Conservation (phyloP, 1,140 invertebrate species). For the Drosophila trapezifrons region DNA sequence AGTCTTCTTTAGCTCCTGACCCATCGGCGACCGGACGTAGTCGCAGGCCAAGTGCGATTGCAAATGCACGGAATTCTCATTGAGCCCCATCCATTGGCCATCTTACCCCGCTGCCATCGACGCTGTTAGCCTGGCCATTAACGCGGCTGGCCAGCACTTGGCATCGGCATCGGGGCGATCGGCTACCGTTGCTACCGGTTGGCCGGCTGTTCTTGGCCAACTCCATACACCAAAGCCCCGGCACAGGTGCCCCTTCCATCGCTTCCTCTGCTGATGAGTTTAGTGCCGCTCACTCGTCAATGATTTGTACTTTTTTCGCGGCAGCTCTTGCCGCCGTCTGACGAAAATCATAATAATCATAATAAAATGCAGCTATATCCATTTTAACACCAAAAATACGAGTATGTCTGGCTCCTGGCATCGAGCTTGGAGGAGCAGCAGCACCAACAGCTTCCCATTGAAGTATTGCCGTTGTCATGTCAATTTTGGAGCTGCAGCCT, state of each 20-base stretch:
- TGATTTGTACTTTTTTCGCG: constrained; percentile 72
- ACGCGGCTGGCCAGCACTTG: constrained; percentile 63
- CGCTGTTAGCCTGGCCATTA: constrained; percentile 67
- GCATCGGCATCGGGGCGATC: constrained; percentile 41
- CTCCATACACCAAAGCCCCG: background rate
- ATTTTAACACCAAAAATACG: constrained; percentile 81
- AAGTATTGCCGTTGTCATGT: constrained; percentile 78
- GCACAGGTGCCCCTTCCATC: constrained; percentile 18
- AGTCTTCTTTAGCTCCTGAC: constrained; percentile 49
- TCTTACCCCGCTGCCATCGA: background rate
- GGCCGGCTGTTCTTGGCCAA: constrained; percentile 25
- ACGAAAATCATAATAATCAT: constrained; percentile 81
- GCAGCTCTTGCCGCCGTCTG: constrained; percentile 62
- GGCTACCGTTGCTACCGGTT: constrained; percentile 77
- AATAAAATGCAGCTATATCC: constrained; percentile 81
- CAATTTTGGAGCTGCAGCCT: constrained; percentile 51
- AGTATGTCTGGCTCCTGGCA: constrained; percentile 45
- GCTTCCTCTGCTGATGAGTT: constrained; percentile 70
- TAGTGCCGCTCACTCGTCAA: constrained; percentile 70
- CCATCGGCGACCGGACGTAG: constrained; percentile 72
- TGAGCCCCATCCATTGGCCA: constrained; percentile 50
- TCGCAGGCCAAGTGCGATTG: constrained; percentile 78
- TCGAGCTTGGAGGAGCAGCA: background rate
- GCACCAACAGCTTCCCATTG: constrained; percentile 27
- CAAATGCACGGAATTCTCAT: constrained; percentile 82